Conservation (phyloP, 1,140 invertebrate species). For the Zaprionus davidi region DNA sequence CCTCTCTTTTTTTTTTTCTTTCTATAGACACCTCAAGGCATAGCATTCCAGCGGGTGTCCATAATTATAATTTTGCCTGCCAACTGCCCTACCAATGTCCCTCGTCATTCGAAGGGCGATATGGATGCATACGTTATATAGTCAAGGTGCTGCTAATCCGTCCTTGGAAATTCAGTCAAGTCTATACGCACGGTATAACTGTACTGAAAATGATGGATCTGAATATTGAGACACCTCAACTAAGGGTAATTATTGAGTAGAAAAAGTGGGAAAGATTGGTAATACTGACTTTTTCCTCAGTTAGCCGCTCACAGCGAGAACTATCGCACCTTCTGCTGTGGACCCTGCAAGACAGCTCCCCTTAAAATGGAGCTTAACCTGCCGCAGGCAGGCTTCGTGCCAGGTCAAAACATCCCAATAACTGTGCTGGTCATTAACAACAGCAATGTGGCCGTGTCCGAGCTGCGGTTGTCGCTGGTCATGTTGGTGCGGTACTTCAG, state of each 20-base stretch:
- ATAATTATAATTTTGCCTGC: constrained; percentile 86
- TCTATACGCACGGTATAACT: constrained; percentile 89
- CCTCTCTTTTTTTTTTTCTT: constrained; percentile 68
- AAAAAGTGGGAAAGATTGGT: neutral
- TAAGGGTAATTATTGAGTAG: constrained; percentile 48
- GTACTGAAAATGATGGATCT: constrained; percentile 90
- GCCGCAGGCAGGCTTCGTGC: constrained; percentile 77
- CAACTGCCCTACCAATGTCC: constrained; percentile 86
- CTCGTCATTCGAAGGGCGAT: constrained; percentile 90
- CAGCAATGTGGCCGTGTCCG: constrained; percentile 85
- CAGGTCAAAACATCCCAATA: constrained; percentile 75
- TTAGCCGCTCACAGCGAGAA: constrained; percentile 66
- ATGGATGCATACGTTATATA: constrained; percentile 89
- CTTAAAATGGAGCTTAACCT: constrained; percentile 72
- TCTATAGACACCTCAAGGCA: constrained; percentile 76
- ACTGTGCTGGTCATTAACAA: constrained; percentile 76
- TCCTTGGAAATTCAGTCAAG: constrained; percentile 91
- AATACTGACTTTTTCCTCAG: constrained; percentile 28
- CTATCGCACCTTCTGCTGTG: constrained; percentile 76
- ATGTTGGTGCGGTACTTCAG: constrained; percentile 83
- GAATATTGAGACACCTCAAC: constrained; percentile 85
- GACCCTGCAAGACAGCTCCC: constrained; percentile 77
- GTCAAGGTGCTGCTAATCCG: constrained; percentile 88
- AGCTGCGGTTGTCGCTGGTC: constrained; percentile 84
- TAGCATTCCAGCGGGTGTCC: constrained; percentile 85